A percentile compares a stretch with the other conserved stretches of the same genome.
Conservation (phyloP, 2,113 vertebrate genomes). For the Diglossa brunneiventris region DNA sequence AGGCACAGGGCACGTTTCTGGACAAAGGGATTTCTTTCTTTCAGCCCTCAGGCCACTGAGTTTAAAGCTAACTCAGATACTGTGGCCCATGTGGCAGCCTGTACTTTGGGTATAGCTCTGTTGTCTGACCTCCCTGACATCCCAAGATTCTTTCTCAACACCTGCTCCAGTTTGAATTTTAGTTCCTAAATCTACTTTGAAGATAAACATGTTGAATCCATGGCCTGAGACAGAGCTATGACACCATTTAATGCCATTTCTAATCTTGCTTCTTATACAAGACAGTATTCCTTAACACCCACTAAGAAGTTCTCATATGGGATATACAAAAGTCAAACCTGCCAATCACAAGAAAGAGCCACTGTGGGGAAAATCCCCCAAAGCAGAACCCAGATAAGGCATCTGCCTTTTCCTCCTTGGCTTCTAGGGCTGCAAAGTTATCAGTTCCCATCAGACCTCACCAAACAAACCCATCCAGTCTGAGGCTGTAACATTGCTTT, state of each 20-base stretch:
- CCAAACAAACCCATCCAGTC: not conserved
- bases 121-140: not conserved
- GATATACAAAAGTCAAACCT: not conserved
- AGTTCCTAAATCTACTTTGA: not conserved
- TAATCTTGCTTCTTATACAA: not conserved
- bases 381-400: not conserved
- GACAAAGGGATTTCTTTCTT: not conserved
- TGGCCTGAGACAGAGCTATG: not conserved
- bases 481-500: slow-evolving; percentile 3
- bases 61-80: not conserved
- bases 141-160: not conserved
- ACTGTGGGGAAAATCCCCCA: not conserved
- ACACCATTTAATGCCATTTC: not conserved
- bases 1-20: not conserved
- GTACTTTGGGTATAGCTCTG: not conserved
- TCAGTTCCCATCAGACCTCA: slow-evolving; percentile 10
- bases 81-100: not conserved
- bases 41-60: not conserved
- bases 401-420: not conserved
- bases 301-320: not conserved
- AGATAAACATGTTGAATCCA: not conserved
- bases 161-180: not conserved
- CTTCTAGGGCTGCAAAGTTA: not conserved
- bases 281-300: not conserved
- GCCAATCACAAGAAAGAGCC: not conserved